Evolutionary conservation across 2,113 vertebrate species (phyloP), one percentile per base, ranked within the genome.

Genomic region (Mugil cephalus): DNA sequence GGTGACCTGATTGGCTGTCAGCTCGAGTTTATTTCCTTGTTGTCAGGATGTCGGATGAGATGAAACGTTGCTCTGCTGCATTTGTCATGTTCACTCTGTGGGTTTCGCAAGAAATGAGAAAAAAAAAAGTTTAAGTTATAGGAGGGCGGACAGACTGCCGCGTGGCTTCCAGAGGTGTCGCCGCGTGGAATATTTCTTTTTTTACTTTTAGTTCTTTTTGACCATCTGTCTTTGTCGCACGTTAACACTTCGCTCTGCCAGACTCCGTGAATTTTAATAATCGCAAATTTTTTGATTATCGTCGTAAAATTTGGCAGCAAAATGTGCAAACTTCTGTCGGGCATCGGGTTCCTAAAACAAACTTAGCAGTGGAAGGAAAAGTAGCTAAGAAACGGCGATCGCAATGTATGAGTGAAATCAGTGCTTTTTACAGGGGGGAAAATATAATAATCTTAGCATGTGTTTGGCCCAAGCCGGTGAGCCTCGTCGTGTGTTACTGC

Each of bases 1-100:
- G 90, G 64, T 69, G 21, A 78, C 89, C 85, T 85, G 90, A 93
- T 91, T 92, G 88, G 89, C 79, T 88, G 90, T 89, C 89, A 85
- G 80, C 62, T 74, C 51, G 43, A 84, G 86, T 91, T 91, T 89
- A 89, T 89, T 88, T 89, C 86, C 83, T 91, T 72, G 85, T 90
- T 84, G 87, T 86, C 21, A 13, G 72, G 77, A 69, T 85, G 91
- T 88, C 86, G 74, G 74, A 84, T 78, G 82, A 89, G 86, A 90
- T 90, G 77, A 87, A 90, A 75, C 78, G 74, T 64, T 81, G 82
- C 83, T 88, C 55, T 75, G 67, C 80, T 69, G 74, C 42, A 79
- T 87, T 79, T 88, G 83, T 85, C 86, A 79, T 72, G 78, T 87
- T 70, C 61, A 77, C 85, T 79, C 84, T n/a, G 24, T 39, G 60